These are phyloP conservation scores for Drosophila rufa DNA, from an alignment of 1,140 invertebrate genomes.

Conservation along the genomic window DNA sequence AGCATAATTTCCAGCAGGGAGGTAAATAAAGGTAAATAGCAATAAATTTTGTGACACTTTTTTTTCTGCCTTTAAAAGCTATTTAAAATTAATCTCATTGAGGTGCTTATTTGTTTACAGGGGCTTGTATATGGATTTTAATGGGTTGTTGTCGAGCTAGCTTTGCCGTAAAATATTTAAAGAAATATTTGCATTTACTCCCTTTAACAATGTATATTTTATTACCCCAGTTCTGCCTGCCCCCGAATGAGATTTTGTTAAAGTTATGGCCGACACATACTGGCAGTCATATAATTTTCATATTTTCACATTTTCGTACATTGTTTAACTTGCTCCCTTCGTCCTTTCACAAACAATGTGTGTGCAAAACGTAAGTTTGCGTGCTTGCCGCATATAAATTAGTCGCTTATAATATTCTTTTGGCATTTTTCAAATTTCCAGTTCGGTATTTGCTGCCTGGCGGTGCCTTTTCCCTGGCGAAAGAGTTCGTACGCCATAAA, in stretches of 20 bases:
- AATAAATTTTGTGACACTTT: background rate
- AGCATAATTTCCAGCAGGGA: background rate
- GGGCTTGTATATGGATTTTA: too few relatives aligned
- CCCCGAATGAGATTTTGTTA: conserved; percentile 62
- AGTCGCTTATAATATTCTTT: conserved; percentile 83
- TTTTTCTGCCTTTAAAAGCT: background rate
- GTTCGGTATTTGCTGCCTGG: conserved; percentile 63
- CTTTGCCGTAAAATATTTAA: conserved; percentile 3
- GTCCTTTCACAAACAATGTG: conserved; percentile 65
- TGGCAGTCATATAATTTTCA: conserved; percentile 80
- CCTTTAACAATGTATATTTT: conserved; percentile 14
- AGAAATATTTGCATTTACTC: conserved; percentile 12
- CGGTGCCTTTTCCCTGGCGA: conserved; percentile 50
- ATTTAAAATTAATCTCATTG: conserved; percentile 8
- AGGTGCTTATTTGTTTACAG: background rate
- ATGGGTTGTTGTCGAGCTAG: background rate
- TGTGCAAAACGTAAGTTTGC: conserved; percentile 83
- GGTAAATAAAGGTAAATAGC: background rate
- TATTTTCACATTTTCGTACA: conserved; percentile 82
- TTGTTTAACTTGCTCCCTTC: conserved; percentile 68
- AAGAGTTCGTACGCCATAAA: conserved; percentile 82
- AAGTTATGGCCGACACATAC: conserved; percentile 80
- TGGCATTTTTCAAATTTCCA: conserved; percentile 82
- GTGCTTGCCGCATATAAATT: conserved; percentile 80
- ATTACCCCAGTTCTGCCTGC: conserved; percentile 12